Conservation (phyloP, 2,113 vertebrate species). For the Athene noctua region DNA sequence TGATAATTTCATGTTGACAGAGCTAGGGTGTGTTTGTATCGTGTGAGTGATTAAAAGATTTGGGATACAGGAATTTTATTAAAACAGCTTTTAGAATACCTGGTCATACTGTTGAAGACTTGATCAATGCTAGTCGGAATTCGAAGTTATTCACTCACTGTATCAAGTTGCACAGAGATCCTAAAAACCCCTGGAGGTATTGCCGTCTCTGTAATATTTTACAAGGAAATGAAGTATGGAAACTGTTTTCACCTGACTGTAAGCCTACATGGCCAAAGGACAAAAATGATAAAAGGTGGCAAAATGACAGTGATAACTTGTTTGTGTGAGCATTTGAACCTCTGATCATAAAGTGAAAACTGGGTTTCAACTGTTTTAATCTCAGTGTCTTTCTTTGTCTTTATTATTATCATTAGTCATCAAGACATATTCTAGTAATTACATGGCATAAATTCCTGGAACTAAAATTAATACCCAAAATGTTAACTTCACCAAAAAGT, state of each 20-base stretch:
- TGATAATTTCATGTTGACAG: not conserved
- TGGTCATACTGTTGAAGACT: not conserved
- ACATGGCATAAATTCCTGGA: not conserved
- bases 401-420: not conserved
- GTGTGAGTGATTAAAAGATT: not conserved
- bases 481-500: not conserved
- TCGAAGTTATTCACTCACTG: not conserved
- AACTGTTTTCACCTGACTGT: not conserved
- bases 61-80: not conserved
- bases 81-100: not conserved
- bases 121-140: not conserved
- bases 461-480: not conserved
- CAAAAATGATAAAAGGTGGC: not conserved
- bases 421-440: not conserved
- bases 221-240: not conserved
- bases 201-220: not conserved
- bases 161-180: not conserved
- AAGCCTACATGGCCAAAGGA: not conserved
- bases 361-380: not conserved
- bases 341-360: not conserved
- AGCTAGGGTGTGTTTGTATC: not conserved
- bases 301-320: not conserved
- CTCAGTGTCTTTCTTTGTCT: not conserved
- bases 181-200: not conserved
- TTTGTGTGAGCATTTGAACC: not conserved